phyloP scores from a whole-genome alignment of 2,888 invertebrate species.

The Peribatodes rhomboidaria region DNA sequence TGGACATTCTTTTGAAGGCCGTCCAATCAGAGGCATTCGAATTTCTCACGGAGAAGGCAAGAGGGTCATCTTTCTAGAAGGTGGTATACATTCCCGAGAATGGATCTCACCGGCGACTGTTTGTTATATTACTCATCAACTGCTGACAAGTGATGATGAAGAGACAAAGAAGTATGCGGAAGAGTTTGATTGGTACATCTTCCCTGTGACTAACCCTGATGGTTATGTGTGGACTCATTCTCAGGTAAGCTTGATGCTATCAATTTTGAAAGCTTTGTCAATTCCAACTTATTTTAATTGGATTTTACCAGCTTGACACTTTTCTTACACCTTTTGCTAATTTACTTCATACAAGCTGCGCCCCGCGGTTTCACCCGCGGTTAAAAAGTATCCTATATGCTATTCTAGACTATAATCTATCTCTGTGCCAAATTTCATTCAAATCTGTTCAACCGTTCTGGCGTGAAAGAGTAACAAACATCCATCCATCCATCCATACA shows the following conservation, averaged over 20 bases:
- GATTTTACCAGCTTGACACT: too few relatives aligned
- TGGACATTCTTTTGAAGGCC: conserved; percentile 78
- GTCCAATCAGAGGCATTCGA: conserved; percentile 78
- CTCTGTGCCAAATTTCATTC: too few relatives aligned
- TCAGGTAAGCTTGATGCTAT: conserved; percentile 72
- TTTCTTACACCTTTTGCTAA: too few relatives aligned
- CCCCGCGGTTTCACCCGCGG: too few relatives aligned
- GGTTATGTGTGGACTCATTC: conserved; percentile 89
- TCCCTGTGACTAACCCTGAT: conserved; percentile 92
- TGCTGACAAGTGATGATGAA: conserved; percentile 86
- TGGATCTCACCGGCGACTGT: conserved; percentile 90
- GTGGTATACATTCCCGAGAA: conserved; percentile 91
- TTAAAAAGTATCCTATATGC: too few relatives aligned
- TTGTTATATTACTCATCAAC: conserved; percentile 89
- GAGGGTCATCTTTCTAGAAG: conserved; percentile 72
- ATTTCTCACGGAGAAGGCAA: conserved; percentile 59
- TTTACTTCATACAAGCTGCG: too few relatives aligned
- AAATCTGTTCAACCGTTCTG: too few relatives aligned
- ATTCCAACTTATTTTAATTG: background rate
- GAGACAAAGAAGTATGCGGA: conserved; percentile 85
- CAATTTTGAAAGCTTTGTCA: background rate
- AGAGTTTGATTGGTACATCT: conserved; percentile 91
- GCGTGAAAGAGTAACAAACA: too few relatives aligned
- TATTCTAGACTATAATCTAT: too few relatives aligned
- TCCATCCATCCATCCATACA: too few relatives aligned